Base-by-base conservation (phyloP, 2,113 vertebrate species). In the Ctenodactylus gundi region DNA sequence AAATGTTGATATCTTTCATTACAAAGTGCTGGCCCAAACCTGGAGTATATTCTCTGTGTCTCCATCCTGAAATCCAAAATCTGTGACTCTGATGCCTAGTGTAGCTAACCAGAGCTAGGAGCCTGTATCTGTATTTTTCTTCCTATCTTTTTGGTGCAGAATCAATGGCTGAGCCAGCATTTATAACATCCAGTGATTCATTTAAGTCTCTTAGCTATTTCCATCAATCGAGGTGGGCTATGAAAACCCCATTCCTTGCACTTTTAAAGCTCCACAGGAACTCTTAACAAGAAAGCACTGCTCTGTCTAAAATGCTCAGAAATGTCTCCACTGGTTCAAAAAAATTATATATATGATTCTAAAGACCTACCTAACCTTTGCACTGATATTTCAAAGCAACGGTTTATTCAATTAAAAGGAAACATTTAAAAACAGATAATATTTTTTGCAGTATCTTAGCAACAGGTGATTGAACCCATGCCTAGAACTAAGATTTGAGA, bases 361-460 rank as follows among this genome's bases (percentile, higher is more conserved):
- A 93, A 98, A 98, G 96, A 96, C 96, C 97, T 97, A 98, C 97
- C 97, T 97, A 98, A 97, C 96, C 97, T 98, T 96, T 6, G 88
- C 93, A 97, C 95, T 92, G 97, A 96, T 98, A 97, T 98, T 98
- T 98, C 97, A 98, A 98, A 98, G 97, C 97, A 97, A 97, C 97
- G 96, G 97, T 98, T 98, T 98, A 98, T 98, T 98, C 97, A 98
- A 98, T 98, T 98, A 98, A 98, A 98, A 97, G 96, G 94, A 95
- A 98, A 97, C 95, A 97, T 97, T 98, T 98, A 95, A 97, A 98
- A 98, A 98, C 97, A 98, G 98, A 98, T 98, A 99, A 98, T 99
- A 98, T 99, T 99, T 99, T 98, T 97, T 98, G 86, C 97, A 97
- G 98, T 99, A 98, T 98, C 99, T 98, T 98, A 98, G 99, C 98